Percentiles rank a stretch among this genome's conserved stretches.
These are phyloP conservation scores for Escarpia spicata DNA, from an alignment of 2,888 invertebrate genomes.

Conservation along the genomic window DNA sequence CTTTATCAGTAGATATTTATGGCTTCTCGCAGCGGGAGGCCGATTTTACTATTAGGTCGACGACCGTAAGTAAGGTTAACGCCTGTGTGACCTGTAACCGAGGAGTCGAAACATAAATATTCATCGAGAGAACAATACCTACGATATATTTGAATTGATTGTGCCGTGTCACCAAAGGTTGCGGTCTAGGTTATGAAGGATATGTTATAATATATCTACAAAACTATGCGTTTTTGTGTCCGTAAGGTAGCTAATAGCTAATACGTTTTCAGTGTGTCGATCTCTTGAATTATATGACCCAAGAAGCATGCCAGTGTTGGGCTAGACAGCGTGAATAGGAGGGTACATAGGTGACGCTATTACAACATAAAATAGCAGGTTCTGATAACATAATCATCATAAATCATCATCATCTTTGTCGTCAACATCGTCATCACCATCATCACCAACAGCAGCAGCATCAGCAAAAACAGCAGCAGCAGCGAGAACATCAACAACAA, in stretches of 20 bases:
- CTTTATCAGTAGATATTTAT: background rate
- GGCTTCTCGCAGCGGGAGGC: background rate
- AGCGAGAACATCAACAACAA: no score
- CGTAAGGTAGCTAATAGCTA: background rate
- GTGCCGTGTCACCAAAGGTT: background rate
- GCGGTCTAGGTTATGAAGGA: background rate
- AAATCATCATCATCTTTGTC: no score
- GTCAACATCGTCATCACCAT: no score
- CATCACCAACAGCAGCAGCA: no score
- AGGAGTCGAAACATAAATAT: background rate
- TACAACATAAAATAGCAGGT: no score
- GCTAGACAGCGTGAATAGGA: no score
- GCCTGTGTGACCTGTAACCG: background rate
- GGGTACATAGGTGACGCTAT: no score
- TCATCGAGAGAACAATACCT: background rate
- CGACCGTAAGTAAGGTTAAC: background rate
- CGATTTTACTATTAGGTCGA: background rate
- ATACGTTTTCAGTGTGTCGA: background rate
- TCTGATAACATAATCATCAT: no score
- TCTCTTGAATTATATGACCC: background rate
- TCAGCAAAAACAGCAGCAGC: no score
- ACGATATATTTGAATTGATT: background rate
- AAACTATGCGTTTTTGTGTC: background rate
- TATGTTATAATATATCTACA: background rate
- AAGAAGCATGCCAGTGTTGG: no score